Base-by-base conservation (phyloP, 2,113 vertebrate species). In the Urocolius indicus region DNA sequence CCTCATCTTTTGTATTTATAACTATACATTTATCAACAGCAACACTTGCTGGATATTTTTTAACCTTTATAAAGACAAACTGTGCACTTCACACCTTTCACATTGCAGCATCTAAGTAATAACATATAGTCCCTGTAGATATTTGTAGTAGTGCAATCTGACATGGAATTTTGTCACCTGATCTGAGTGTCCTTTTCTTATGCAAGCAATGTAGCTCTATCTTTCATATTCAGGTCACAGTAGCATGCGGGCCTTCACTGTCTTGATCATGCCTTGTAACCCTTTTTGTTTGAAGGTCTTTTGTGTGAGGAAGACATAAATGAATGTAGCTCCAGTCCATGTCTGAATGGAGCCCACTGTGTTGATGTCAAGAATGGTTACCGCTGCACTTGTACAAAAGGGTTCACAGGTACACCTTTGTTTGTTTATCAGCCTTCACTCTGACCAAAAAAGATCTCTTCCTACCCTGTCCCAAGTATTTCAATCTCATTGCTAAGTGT, bases 291-390 rank as follows among this genome's bases (percentile, higher is more conserved):
- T 94, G 10, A 95, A 99, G 99, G 99, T 72, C 97, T 96, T 27
- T 69, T 98, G 13, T 99, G 99, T 57, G 99, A 99, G 95, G 98
- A 98, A 41, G 98, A 99, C 80, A 79, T 99, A 93, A 99, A 99
- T 38, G 99, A 99, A 90, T 99, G 99, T 92, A 86, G 55, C 66
- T 99, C 99, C 71, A 98, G 96, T 65, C 99, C 99, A 0, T 99
- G 99, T 95, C 95, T 99, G 69, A 99, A 99, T 75, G 98, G 99
- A 94, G 99, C 98, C 4, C 97, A 96, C 17, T 99, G 99, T 41
- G 88, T 98, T 72, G 99, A 99, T 83, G 97, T 98, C 41, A 97
- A 99, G 84, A 98, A 98, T n/a, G 82, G 95, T 67, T 99, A 99
- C 87, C 96, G 0, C 69, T 99, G 99, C 95, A 97, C 93, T 7